Conservation (phyloP, 2,888 invertebrate genomes). For the Phalangium opilio region DNA sequence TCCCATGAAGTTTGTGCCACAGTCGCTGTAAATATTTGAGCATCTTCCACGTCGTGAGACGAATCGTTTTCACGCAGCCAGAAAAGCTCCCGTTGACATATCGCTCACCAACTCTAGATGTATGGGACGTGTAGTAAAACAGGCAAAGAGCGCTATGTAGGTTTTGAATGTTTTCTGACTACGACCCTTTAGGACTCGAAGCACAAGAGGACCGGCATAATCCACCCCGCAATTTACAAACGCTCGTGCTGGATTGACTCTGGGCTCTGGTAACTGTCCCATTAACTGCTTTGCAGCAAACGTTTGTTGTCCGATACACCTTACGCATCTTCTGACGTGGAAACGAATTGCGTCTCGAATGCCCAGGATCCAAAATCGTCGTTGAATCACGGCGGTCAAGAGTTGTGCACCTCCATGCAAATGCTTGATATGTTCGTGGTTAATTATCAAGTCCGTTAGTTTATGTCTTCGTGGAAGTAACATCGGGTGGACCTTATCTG, state of each 20-base stretch:
- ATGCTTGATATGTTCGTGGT: conserved; percentile 9
- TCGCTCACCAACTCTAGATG: conserved; percentile 16
- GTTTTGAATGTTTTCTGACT: too few species aligned
- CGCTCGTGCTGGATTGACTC: not conserved
- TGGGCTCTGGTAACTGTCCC: conserved; percentile 3
- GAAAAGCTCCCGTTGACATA: conserved; percentile 14
- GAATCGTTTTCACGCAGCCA: conserved; percentile 14
- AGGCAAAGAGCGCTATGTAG: too few species aligned
- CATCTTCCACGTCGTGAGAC: conserved; percentile 3
- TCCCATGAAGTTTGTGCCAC: not conserved
- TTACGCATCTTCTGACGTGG: conserved; percentile 4
- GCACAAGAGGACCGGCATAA: too few species aligned
- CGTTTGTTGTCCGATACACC: conserved; percentile 3
- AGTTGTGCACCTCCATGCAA: conserved; percentile 11
- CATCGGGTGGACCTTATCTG: conserved; percentile 14
- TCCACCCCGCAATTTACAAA: too few species aligned
- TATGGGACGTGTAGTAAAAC: conserved; percentile 8
- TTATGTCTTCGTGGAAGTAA: conserved; percentile 14
- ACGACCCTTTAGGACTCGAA: conserved; percentile 1
- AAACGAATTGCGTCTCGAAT: not conserved
- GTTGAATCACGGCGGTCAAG: not conserved
- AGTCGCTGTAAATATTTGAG: not conserved
- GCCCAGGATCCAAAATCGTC: conserved; percentile 5
- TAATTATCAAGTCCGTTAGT: conserved; percentile 11
- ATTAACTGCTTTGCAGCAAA: not conserved